Conservation (phyloP, 2,888 invertebrate species). For the Amorpha juglandis region DNA sequence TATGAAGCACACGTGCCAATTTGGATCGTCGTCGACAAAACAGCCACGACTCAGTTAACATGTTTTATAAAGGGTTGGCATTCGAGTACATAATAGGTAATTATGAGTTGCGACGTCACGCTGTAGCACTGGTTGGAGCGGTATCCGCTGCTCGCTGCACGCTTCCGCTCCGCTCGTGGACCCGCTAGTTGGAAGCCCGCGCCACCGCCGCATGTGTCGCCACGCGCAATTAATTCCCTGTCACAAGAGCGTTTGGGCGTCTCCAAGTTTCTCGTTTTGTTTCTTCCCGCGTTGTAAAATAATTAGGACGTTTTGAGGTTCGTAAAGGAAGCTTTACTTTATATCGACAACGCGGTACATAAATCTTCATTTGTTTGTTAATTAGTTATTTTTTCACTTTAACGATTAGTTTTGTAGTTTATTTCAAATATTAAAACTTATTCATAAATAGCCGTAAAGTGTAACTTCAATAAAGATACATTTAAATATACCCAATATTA, state of each 20-base stretch:
- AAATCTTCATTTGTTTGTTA: constrained; percentile 81
- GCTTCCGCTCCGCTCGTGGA: constrained; percentile 28
- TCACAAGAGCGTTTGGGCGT: constrained; percentile 84
- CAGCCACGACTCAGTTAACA: constrained; percentile 43
- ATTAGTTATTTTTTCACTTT: constrained; percentile 63
- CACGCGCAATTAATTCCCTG: constrained; percentile 83
- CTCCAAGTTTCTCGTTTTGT: constrained; percentile 77
- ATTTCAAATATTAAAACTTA: constrained; percentile 21
- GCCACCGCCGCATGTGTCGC: constrained; percentile 73
- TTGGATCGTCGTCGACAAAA: constrained; percentile 42
- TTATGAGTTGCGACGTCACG: too few species aligned
- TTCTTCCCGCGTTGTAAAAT: constrained; percentile 76
- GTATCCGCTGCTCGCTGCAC: not conserved
- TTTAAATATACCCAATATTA: too few species aligned
- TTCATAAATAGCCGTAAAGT: not conserved
- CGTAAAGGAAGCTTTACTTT: constrained; percentile 83
- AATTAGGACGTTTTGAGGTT: constrained; percentile 84
- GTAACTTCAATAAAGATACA: not conserved
- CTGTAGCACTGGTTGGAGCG: too few species aligned
- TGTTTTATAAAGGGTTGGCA: constrained; percentile 4
- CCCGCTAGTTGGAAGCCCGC: constrained; percentile 36
- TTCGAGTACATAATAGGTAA: too few species aligned
- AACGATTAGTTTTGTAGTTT: constrained; percentile 50
- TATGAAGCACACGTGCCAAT: constrained; percentile 39
- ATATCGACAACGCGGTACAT: constrained; percentile 83